Evolutionary conservation across 2,888 invertebrate genomes (phyloP).

Genomic region (Arrhopalites spinosus): DNA sequence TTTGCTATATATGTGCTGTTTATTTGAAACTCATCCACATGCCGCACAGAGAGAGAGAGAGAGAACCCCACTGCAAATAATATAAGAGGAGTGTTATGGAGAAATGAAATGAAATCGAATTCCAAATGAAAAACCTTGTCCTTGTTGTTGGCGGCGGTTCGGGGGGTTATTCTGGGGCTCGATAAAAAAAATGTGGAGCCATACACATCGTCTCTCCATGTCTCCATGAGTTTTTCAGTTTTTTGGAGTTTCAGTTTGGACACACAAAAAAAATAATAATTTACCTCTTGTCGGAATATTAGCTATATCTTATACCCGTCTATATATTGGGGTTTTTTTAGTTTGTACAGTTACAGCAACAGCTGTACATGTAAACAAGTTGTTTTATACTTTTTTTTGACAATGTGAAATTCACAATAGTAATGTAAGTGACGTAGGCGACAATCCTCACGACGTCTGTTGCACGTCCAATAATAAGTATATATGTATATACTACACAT

Average conservation of each 20-base stretch:
- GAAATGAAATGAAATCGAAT: constrained; percentile 17
- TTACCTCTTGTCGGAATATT: constrained; percentile 15
- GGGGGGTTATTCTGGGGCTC: constrained; percentile 7
- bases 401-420: constrained; percentile 5
- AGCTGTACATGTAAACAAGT: no score
- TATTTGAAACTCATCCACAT: constrained; percentile 2
- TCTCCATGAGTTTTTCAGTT: no score
- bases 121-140: not conserved
- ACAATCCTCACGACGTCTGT: constrained; percentile 16
- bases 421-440: constrained; percentile 11
- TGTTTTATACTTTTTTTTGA: not conserved
- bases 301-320: not conserved
- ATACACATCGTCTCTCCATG: not conserved
- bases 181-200: constrained; percentile 14
- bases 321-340: no score
- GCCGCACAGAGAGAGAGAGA: not conserved
- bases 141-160: not conserved
- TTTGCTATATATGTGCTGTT: not conserved
- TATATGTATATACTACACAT: no score
- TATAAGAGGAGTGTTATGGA: not conserved
- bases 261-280: constrained; percentile 1
- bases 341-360: not conserved
- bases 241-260: no score
- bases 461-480: constrained; percentile 15
- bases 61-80: not conserved